Base-by-base conservation (phyloP, 2,113 vertebrate genomes). In the Cebidichthys violaceus region DNA sequence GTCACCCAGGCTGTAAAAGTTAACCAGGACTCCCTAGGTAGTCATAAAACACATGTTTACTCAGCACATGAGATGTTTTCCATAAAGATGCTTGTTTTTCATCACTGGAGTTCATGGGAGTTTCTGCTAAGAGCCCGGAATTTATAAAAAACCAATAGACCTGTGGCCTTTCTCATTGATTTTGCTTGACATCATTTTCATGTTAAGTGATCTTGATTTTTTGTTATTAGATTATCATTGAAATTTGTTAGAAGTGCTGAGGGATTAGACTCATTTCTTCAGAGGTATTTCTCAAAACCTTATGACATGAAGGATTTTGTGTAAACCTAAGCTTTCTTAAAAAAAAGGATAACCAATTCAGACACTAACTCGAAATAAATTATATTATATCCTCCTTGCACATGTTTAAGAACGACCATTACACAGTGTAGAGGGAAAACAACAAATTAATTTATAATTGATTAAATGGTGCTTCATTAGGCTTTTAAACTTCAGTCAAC, bases 21-120 rank as follows among this genome's bases (percentile, higher is more conserved):
- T 22, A 41, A 29, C 22, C 4, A 33, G 2, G 61, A 54, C 11
- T 86, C 64, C 84, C 90, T 29, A 1, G 64, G 35, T 29, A 57
- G 45, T 31, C 33, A 70, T 75, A 17, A 76, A 10, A 9, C 4
- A 27, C 3, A 31, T 31, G 24, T 70, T 77, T 50, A 39, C 13
- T 65, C 1, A 24, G 18, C 47, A 20, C 18, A 50, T 50, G 47
- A 50, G 47, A 50, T 50, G 1, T 50, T 50, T 50, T 50, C 47
- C 47, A 22, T 18, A 50, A 20, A 50, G 6, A 50, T 37, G 35
- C 35, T 7, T 8, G 8, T 39, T 1, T 39, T 39, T 39, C 37
- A 39, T 4, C 7, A 41, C 15, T 33, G 22, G 37, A 75, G 6
- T 67, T 33, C 3, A 1, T 66, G 33, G 52, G 82, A 75, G 83